Conservation (phyloP, 2,797 vertebrate genomes). For the Poecilia picta region DNA sequence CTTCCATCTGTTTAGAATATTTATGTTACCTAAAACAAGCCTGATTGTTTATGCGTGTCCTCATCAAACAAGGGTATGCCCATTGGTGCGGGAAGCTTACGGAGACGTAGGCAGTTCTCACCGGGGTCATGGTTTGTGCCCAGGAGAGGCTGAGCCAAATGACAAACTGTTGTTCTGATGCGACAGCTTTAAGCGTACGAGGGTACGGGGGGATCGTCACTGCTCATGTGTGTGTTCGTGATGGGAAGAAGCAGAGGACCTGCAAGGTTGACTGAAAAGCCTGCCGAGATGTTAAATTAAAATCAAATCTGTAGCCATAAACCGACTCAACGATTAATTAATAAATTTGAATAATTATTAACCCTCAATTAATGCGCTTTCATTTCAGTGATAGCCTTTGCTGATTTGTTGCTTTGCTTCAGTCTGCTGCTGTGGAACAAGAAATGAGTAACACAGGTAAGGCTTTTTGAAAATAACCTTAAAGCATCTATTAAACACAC, state of each 20-base stretch:
- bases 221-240: constrained; percentile 43
- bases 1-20: constrained; percentile 67
- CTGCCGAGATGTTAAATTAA: constrained; percentile 52
- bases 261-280: constrained; percentile 49
- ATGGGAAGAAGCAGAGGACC: constrained; percentile 26
- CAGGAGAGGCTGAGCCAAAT: constrained; percentile 49
- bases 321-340: constrained; percentile 7
- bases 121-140: constrained; percentile 26
- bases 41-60: constrained; percentile 23
- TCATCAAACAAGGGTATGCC: constrained; percentile 41
- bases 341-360: not conserved
- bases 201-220: constrained; percentile 43
- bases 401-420: not conserved
- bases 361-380: not conserved
- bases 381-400: not conserved
- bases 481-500: not conserved
- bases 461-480: not conserved
- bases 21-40: constrained; percentile 61
- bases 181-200: constrained; percentile 50
- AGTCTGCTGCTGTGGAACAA: not conserved
- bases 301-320: constrained; percentile 48
- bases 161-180: constrained; percentile 56
- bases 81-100: constrained; percentile 44
- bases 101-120: constrained; percentile 36
- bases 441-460: constrained; percentile 2